These are phyloP conservation scores for Apeltes quadracus DNA, from an alignment of 2,113 vertebrate genomes.

Conservation along the genomic window DNA sequence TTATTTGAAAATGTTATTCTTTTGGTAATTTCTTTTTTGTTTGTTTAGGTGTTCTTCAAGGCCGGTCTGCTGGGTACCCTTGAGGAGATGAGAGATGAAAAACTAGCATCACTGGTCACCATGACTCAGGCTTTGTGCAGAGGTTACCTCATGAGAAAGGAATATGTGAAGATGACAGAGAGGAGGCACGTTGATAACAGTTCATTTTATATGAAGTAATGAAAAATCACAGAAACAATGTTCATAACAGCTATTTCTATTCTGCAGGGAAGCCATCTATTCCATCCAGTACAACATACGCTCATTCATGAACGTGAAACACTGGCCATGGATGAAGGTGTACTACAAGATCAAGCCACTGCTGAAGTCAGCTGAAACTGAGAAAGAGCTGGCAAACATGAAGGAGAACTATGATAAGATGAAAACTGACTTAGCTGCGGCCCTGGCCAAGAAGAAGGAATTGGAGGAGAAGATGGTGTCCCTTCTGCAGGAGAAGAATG, in stretches of 20 bases:
- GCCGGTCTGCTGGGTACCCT: conserved; percentile 67
- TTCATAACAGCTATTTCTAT: conserved; percentile 4
- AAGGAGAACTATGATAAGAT: conserved; percentile 71
- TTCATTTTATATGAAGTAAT: neutral
- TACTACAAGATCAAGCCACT: conserved; percentile 76
- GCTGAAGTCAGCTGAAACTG: conserved; percentile 67
- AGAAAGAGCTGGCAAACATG: conserved; percentile 60
- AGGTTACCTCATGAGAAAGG: conserved; percentile 62
- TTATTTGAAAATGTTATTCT: neutral
- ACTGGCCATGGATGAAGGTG: conserved; percentile 76
- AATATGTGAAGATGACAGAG: conserved; percentile 62
- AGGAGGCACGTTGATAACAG: conserved; percentile 47
- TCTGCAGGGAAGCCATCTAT: conserved; percentile 57
- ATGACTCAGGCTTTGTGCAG: conserved; percentile 68
- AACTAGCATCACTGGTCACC: conserved; percentile 50
- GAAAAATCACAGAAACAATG: accelerated
- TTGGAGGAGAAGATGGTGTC: conserved; percentile 70
- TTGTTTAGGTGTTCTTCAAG: conserved; percentile 63
- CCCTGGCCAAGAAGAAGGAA: conserved; percentile 66
- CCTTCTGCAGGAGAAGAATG: conserved; percentile 67
- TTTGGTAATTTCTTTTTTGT: neutral
- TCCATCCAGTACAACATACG: conserved; percentile 68
- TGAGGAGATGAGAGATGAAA: conserved; percentile 50
- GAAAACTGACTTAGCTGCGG: conserved; percentile 53
- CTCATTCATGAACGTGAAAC: conserved; percentile 74